A percentile compares a stretch with the other conserved stretches of the same genome.
These are phyloP conservation scores for Plagiodera versicolora DNA, from an alignment of 2,888 invertebrate species.

Conservation along the genomic window DNA sequence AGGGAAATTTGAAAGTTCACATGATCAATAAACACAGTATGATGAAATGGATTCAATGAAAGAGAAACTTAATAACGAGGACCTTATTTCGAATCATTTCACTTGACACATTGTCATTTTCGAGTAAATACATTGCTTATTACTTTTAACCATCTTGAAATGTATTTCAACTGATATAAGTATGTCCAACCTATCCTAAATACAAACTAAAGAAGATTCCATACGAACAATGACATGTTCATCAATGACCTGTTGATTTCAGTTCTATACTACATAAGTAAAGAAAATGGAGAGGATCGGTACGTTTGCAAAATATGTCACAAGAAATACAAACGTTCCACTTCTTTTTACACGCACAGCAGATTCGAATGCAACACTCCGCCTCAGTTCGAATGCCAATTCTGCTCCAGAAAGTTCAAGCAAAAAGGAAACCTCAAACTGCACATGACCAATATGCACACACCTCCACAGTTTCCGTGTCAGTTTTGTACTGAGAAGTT, in stretches of 20 bases:
- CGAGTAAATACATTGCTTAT: too few relatives aligned
- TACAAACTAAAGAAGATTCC: too few relatives aligned
- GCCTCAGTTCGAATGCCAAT: constrained; percentile 68
- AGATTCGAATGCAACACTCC: constrained; percentile 56
- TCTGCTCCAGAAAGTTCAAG: constrained; percentile 69
- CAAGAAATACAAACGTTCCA: constrained; percentile 10
- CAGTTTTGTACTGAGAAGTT: neutral
- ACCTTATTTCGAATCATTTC: too few relatives aligned
- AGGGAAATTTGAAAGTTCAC: constrained; percentile 80
- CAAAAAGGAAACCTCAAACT: constrained; percentile 81
- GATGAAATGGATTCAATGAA: neutral
- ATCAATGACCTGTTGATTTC: neutral
- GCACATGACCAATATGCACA: constrained; percentile 57
- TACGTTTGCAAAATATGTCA: constrained; percentile 4
- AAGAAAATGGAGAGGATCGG: neutral
- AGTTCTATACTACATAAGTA: neutral
- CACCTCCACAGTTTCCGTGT: neutral
- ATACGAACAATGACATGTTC: neutral
- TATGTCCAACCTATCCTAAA: too few relatives aligned
- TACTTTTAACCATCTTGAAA: too few relatives aligned
- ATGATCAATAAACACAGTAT: constrained; percentile 48
- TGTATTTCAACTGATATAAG: too few relatives aligned
- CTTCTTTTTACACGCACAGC: constrained; percentile 31
- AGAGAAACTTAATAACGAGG: too few relatives aligned
- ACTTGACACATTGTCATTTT: too few relatives aligned